Conservation (phyloP, 2,797 vertebrate species). For the Tiaroga cobitis region DNA sequence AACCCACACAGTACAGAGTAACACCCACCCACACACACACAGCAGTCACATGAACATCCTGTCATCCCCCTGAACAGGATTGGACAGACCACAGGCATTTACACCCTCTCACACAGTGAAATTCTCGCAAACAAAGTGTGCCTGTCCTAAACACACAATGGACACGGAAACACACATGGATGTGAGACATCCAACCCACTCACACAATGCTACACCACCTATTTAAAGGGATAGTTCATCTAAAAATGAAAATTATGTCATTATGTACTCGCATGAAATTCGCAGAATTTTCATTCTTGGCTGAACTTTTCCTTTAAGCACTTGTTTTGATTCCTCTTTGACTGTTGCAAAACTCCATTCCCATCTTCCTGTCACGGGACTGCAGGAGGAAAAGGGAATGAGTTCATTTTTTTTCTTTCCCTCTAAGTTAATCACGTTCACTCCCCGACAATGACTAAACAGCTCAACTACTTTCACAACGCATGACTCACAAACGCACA, state of each 20-base stretch:
- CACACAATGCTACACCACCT: background rate
- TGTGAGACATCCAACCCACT: background rate
- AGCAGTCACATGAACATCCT: conserved; percentile 61
- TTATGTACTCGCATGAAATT: background rate
- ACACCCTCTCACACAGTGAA: conserved; percentile 43
- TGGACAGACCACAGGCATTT: conserved; percentile 53
- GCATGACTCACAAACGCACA: conserved; percentile 50
- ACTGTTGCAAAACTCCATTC: conserved; percentile 36
- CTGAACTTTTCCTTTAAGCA: background rate
- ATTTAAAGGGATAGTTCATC: background rate
- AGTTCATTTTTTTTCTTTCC: conserved; percentile 36
- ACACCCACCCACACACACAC: conserved; percentile 66
- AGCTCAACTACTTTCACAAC: conserved; percentile 58
- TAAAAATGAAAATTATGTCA: background rate
- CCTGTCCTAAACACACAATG: background rate
- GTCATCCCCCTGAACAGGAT: conserved; percentile 56
- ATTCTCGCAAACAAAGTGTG: conserved; percentile 18
- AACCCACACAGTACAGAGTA: conserved; percentile 72
- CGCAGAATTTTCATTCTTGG: background rate
- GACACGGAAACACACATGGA: background rate
- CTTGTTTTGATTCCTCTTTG: conserved; percentile 46
- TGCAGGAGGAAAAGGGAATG: conserved; percentile 45
- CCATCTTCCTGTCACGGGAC: conserved; percentile 17
- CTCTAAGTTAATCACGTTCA: conserved; percentile 36
- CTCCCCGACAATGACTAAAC: conserved; percentile 56